phyloP scores from a whole-genome alignment of 2,113 vertebrate genomes.

The Pygoscelis adeliae region DNA sequence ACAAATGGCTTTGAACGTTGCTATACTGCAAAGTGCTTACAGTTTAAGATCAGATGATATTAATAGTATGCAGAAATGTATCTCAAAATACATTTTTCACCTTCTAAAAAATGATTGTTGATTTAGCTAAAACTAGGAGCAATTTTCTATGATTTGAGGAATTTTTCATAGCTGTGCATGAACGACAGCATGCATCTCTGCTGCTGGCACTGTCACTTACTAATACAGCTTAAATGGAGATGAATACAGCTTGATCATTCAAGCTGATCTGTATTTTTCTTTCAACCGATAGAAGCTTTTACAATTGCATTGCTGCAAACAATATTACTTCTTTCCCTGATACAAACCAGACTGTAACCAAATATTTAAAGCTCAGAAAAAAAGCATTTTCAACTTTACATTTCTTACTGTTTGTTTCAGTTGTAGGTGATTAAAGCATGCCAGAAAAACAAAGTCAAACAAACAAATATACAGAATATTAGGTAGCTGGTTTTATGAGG shows the following conservation, averaged over 20 bases:
- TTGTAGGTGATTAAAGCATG: background rate
- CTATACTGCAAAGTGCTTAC: background rate
- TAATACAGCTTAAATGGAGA: conserved; percentile 41
- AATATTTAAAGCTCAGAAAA: background rate
- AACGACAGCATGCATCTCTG: background rate
- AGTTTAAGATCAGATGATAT: background rate
- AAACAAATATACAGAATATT: background rate
- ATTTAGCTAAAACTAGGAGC: conserved; percentile 39
- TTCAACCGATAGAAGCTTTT: conserved; percentile 30
- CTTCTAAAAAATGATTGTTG: conserved; percentile 9
- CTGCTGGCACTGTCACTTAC: conserved; percentile 35
- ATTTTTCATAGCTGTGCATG: conserved; percentile 46
- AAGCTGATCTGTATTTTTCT: conserved; percentile 37
- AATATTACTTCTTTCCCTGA: background rate
- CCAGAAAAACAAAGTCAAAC: background rate
- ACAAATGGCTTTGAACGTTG: background rate
- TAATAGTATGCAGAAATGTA: background rate
- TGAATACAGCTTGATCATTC: background rate
- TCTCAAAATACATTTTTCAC: conserved; percentile 3
- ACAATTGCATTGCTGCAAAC: background rate
- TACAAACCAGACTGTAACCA: background rate
- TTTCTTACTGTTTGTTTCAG: conserved; percentile 8
- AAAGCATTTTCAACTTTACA: background rate
- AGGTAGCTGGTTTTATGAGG: background rate
- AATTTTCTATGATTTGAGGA: conserved; percentile 43